These are phyloP conservation scores for Lycodopsis pacificus DNA, from an alignment of 2,797 vertebrate species.

Conservation along the genomic window DNA sequence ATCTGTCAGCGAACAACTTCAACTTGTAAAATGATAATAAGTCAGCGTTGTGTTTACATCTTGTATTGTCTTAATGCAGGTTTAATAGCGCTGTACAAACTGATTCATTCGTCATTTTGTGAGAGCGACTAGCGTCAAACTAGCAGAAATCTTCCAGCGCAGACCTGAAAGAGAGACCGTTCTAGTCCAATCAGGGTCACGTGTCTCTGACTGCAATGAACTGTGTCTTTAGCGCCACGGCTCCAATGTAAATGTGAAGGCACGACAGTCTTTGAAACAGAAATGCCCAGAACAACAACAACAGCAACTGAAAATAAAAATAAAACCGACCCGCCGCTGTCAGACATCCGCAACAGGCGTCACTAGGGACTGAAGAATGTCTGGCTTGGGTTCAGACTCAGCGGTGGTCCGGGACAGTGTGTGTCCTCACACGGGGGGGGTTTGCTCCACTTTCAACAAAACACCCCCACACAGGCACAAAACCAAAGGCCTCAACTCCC, in stretches of 20 bases:
- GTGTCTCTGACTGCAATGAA: conserved; percentile 16
- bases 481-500: conserved; percentile 31
- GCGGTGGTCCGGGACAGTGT: conserved; percentile 49
- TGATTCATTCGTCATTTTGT: neutral
- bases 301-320: conserved; percentile 29
- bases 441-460: conserved; percentile 57
- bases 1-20: neutral
- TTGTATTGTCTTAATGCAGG: neutral
- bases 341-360: conserved; percentile 53
- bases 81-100: neutral
- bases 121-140: neutral
- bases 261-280: conserved; percentile 25
- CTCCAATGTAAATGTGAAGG: conserved; percentile 27
- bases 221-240: conserved; percentile 1
- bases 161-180: conserved; percentile 17
- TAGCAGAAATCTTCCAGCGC: conserved; percentile 13
- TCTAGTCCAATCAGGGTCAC: neutral
- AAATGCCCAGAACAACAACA: conserved; percentile 36
- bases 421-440: conserved; percentile 36
- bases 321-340: conserved; percentile 38
- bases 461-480: conserved; percentile 31
- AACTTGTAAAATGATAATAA: neutral
- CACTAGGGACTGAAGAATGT: conserved; percentile 70
- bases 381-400: conserved; percentile 70
- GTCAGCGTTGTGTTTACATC: neutral